These are phyloP conservation scores for Arremon brunneinucha DNA, from an alignment of 2,797 vertebrate species.

Conservation along the genomic window DNA sequence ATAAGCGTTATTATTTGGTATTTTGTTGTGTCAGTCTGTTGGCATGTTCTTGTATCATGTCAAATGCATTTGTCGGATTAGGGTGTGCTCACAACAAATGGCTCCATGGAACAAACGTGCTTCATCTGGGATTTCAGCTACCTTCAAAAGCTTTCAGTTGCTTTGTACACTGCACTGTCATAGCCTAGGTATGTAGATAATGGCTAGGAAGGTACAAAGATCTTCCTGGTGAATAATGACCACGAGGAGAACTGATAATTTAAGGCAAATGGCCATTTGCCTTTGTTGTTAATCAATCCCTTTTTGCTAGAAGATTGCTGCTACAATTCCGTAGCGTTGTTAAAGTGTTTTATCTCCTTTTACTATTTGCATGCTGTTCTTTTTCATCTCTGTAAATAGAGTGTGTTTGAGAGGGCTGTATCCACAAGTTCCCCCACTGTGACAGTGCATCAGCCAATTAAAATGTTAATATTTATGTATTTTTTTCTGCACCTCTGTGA, in stretches of 20 bases:
- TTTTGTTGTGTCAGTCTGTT: not conserved
- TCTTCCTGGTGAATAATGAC: not conserved
- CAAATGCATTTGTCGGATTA: constrained; percentile 21
- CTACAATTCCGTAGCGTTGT: not conserved
- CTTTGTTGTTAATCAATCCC: constrained; percentile 44
- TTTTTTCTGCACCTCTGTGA: not conserved
- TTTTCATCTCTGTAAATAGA: constrained; percentile 33
- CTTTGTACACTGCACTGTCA: not conserved
- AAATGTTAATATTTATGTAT: constrained; percentile 8
- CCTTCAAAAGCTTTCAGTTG: constrained; percentile 6
- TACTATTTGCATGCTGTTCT: constrained; percentile 27
- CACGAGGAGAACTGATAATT: not conserved
- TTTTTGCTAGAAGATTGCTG: constrained; percentile 19
- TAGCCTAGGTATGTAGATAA: constrained; percentile 35
- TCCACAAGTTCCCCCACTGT: not conserved
- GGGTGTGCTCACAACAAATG: constrained; percentile 17
- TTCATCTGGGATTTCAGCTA: not conserved
- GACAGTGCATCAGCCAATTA: constrained; percentile 14
- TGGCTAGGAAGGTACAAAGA: constrained; percentile 6
- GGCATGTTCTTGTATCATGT: not conserved
- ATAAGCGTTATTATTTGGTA: constrained; percentile 11
- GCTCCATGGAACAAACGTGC: constrained; percentile 10
- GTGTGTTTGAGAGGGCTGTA: not conserved
- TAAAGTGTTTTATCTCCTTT: constrained; percentile 28
- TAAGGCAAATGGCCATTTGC: constrained; percentile 10